Percentiles rank a stretch among this genome's conserved stretches.
These are phyloP conservation scores for Trogon melanurus DNA, from an alignment of 2,113 vertebrate genomes.

Conservation along the genomic window DNA sequence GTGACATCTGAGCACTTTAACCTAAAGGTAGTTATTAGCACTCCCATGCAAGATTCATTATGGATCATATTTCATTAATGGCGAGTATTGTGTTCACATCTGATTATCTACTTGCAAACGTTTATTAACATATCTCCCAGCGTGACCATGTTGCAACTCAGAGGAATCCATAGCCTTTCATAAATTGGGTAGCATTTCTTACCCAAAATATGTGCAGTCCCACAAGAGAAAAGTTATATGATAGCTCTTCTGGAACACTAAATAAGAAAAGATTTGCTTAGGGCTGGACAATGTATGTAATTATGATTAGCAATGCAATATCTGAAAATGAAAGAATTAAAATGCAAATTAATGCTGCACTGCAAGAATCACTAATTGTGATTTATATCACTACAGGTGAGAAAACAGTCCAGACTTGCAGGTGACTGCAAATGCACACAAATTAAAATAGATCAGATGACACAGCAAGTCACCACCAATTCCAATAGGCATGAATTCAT, in stretches of 20 bases:
- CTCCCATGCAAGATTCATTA: conserved; percentile 36
- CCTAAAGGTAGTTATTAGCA: conserved; percentile 46
- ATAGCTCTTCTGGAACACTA: not conserved
- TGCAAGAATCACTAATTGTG: conserved; percentile 16
- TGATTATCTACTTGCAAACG: not conserved
- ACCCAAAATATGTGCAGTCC: not conserved
- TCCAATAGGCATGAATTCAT: not conserved
- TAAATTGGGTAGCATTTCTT: not conserved
- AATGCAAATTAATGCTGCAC: conserved; percentile 20
- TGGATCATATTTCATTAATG: conserved; percentile 42
- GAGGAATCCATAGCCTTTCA: not conserved
- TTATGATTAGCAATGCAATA: not conserved
- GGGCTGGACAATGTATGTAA: not conserved
- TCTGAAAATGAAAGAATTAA: not conserved
- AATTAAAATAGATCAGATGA: conserved; percentile 26
- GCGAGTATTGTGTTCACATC: not conserved
- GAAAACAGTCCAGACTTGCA: conserved; percentile 36
- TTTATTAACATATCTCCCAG: not conserved
- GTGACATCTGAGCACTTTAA: conserved; percentile 52
- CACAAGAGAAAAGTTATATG: not conserved
- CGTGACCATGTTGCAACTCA: not conserved
- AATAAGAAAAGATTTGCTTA: not conserved
- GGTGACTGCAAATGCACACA: conserved; percentile 10
- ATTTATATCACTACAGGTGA: conserved; percentile 48
- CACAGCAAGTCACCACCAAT: not conserved